Percentiles rank a stretch among this genome's conserved stretches.
Evolutionary conservation across 1,140 invertebrate species (phyloP).

Genomic region (Ostrea denselamellosa): DNA sequence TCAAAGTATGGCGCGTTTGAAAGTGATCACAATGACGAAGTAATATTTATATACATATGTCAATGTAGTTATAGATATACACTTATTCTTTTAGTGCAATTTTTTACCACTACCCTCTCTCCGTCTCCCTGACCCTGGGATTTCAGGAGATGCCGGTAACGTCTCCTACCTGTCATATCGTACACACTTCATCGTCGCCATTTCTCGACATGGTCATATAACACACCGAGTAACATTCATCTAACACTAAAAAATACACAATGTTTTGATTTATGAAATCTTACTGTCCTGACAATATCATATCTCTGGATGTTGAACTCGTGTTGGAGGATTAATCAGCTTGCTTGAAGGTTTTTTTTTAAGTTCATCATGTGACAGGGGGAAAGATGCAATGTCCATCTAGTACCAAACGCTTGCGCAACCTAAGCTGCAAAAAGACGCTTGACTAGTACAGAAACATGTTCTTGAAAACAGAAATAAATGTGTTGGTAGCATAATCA

Average conservation of each 20-base stretch:
- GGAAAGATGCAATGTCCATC: background rate
- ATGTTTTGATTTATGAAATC: conserved; percentile 35
- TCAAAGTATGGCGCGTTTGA: background rate
- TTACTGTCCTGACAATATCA: conserved; percentile 18
- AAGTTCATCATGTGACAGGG: background rate
- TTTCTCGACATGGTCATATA: conserved; percentile 19
- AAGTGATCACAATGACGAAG: too few species aligned
- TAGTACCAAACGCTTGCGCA: background rate
- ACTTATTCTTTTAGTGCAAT: too few species aligned
- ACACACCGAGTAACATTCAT: conserved; percentile 2
- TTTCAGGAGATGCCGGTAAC: background rate
- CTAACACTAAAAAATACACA: conserved; percentile 31
- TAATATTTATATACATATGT: too few species aligned
- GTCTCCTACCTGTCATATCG: background rate
- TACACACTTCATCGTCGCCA: conserved; percentile 14
- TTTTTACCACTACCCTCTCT: background rate
- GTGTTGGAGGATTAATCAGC: conserved; percentile 16
- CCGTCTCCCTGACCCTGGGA: background rate
- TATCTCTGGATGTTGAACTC: conserved; percentile 31
- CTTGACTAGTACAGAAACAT: background rate
- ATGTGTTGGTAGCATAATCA: background rate
- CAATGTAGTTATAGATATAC: too few species aligned
- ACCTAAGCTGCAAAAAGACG: background rate
- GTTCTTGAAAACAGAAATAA: background rate
- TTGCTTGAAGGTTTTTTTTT: background rate